Evolutionary conservation across 2,888 invertebrate species (phyloP).

Genomic region (Epinotia nisella): DNA sequence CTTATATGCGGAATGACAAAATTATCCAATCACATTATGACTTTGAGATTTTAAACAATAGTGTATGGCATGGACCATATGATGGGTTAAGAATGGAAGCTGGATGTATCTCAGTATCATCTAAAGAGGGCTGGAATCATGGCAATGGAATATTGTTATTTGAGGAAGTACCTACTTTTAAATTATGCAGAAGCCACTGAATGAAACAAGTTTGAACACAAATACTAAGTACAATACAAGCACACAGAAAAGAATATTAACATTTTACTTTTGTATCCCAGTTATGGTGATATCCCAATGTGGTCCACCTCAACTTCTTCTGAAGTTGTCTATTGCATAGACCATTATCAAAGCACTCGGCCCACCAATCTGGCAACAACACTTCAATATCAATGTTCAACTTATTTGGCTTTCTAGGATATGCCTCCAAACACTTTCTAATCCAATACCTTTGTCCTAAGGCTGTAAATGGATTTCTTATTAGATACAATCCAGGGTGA

Average conservation of each 20-base stretch:
- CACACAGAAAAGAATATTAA: slow-evolving; percentile 50
- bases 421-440: slow-evolving; percentile 89
- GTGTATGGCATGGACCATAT: too few species aligned
- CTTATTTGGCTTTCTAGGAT: slow-evolving; percentile 89
- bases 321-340: slow-evolving; percentile 67
- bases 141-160: neutral
- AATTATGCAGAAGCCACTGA: neutral
- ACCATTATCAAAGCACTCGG: slow-evolving; percentile 77
- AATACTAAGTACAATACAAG: neutral
- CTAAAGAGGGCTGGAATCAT: too few species aligned
- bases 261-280: slow-evolving; percentile 95
- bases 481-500: slow-evolving; percentile 90
- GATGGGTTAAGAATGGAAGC: too few species aligned
- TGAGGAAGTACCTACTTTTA: neutral
- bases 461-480: slow-evolving; percentile 92
- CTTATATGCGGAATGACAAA: too few species aligned
- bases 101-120: too few species aligned
- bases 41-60: too few species aligned
- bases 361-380: slow-evolving; percentile 86
- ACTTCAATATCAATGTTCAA: slow-evolving; percentile 86
- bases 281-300: slow-evolving; percentile 98
- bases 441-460: slow-evolving; percentile 94
- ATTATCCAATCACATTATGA: too few species aligned
- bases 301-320: slow-evolving; percentile 93
- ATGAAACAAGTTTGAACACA: neutral